Conservation (phyloP, 2,797 vertebrate genomes). For the Echiichthys vipera region DNA sequence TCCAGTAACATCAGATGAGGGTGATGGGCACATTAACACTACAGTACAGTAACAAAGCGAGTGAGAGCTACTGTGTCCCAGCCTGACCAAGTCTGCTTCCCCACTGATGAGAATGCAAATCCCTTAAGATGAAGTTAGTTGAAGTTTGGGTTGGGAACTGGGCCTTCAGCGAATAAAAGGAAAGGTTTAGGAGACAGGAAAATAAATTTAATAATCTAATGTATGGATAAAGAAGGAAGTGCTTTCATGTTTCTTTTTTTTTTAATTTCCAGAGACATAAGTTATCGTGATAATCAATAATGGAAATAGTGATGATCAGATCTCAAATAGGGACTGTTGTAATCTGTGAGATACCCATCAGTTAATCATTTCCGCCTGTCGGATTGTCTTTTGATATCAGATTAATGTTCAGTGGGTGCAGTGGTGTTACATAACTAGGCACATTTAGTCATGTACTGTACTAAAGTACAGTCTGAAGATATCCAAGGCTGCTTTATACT, state of each 20-base stretch:
- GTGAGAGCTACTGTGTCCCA: conserved; percentile 3
- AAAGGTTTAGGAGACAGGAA: conserved; percentile 22
- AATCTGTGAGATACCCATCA: conserved; percentile 50
- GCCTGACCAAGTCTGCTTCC: conserved; percentile 10
- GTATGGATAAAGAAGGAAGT: conserved; percentile 36
- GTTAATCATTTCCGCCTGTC: conserved; percentile 49
- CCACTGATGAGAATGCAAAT: conserved; percentile 11
- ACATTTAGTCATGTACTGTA: background rate
- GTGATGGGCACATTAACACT: conserved; percentile 68
- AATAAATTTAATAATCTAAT: conserved; percentile 29
- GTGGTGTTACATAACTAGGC: background rate
- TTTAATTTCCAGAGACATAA: conserved; percentile 12
- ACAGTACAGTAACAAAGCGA: conserved; percentile 53
- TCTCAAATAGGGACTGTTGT: conserved; percentile 31
- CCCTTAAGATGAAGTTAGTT: conserved; percentile 12
- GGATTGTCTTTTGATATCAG: conserved; percentile 30
- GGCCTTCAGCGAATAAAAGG: conserved; percentile 24
- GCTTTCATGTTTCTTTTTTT: conserved; percentile 47
- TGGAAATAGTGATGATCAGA: conserved; percentile 42
- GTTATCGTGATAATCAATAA: conserved; percentile 33
- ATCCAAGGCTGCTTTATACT: background rate
- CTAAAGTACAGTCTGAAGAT: background rate
- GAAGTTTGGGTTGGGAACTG: conserved; percentile 9
- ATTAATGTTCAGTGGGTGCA: conserved; percentile 16
- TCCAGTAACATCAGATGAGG: conserved; percentile 59